Conservation (phyloP, 2,888 invertebrate species). For the Hermaeophaga mercurialis region DNA sequence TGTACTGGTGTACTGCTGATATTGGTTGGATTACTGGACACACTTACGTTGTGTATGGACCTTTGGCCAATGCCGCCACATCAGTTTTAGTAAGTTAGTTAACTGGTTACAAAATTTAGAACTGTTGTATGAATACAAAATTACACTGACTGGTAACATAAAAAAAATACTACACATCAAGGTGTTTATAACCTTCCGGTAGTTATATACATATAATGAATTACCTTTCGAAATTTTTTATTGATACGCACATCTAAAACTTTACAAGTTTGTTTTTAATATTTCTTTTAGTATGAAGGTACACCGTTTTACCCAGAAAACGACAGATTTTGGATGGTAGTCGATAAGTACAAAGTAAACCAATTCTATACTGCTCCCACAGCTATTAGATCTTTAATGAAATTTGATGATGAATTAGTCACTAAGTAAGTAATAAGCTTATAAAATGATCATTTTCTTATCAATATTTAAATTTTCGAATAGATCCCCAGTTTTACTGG, state of each 20-base stretch:
- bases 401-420: constrained; percentile 86
- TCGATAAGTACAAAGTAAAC: constrained; percentile 91
- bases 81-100: constrained; percentile 79
- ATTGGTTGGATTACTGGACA: constrained; percentile 97
- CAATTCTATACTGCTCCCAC: constrained; percentile 99
- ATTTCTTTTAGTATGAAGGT: constrained; percentile 86
- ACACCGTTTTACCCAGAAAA: constrained; percentile 94
- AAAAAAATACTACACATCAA: too few relatives aligned
- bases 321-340: constrained; percentile 90
- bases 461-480: too few relatives aligned
- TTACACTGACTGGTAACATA: too few relatives aligned
- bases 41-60: constrained; percentile 93
- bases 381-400: constrained; percentile 94
- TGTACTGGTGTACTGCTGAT: constrained; percentile 95
- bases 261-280: too few relatives aligned
- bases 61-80: constrained; percentile 91
- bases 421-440: constrained; percentile 68
- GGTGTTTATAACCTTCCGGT: too few relatives aligned
- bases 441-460: too few relatives aligned
- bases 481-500: too few relatives aligned
- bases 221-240: too few relatives aligned
- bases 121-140: too few relatives aligned
- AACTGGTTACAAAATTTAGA: neutral
- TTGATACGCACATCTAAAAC: too few relatives aligned
- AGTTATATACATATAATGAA: too few relatives aligned